A percentile compares a stretch with the other conserved stretches of the same genome.
Evolutionary conservation across 2,113 vertebrate species (phyloP).

Genomic region (Phaetusa simplex): DNA sequence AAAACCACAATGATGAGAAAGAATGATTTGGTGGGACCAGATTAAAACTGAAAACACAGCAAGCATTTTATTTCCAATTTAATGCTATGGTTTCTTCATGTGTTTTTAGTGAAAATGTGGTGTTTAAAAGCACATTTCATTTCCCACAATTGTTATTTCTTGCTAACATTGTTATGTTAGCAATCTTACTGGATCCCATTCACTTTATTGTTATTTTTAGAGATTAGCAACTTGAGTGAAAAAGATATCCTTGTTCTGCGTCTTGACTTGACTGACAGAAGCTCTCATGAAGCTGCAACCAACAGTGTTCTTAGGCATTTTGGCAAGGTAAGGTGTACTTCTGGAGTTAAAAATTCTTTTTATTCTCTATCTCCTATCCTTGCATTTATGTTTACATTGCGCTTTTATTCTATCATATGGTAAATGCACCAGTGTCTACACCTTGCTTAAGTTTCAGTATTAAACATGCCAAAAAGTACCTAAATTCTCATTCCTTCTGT

Average conservation of each 20-base stretch:
- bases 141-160: not conserved
- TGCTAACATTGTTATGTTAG: not conserved
- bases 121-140: not conserved
- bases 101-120: not conserved
- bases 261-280: constrained; percentile 85
- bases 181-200: not conserved
- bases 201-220: constrained; percentile 64
- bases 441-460: not conserved
- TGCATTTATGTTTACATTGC: not conserved
- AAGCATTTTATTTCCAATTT: not conserved
- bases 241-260: constrained; percentile 88
- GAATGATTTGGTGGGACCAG: not conserved
- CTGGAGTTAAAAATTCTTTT: not conserved
- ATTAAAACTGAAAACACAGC: not conserved
- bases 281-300: constrained; percentile 82
- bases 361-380: not conserved
- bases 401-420: not conserved
- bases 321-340: constrained; percentile 79
- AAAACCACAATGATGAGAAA: not conserved
- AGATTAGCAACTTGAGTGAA: constrained; percentile 78
- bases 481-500: not conserved
- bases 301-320: constrained; percentile 84
- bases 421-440: not conserved
- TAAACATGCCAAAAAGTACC: not conserved
- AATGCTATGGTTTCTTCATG: not conserved